These are phyloP conservation scores for Notiomystis cincta DNA, from an alignment of 2,113 vertebrate species.

Conservation along the genomic window DNA sequence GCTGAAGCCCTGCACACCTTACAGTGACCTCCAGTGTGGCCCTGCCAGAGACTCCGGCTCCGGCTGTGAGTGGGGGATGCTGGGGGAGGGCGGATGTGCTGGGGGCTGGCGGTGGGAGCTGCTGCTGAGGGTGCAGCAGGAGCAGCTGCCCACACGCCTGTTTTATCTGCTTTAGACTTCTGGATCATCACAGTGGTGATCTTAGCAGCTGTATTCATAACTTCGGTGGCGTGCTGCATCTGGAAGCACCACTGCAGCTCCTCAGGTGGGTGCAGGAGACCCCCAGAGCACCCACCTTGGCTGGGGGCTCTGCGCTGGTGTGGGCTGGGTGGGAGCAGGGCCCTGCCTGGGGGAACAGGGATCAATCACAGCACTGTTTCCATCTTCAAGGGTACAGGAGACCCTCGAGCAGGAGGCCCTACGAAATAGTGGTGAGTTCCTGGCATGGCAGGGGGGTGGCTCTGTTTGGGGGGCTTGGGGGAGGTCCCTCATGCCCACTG, in stretches of 20 bases:
- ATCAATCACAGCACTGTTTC: neutral
- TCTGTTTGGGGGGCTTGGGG: neutral
- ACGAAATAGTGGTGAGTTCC: neutral
- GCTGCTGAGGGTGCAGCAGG: accelerated
- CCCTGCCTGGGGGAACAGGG: neutral
- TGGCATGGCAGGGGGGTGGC: neutral
- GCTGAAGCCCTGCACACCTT: neutral
- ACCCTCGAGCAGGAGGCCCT: neutral
- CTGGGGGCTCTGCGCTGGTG: accelerated
- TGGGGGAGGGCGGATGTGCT: neutral
- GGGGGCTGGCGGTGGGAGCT: neutral
- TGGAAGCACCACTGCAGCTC: accelerated
- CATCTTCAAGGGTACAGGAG: neutral
- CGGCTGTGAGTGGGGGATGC: neutral
- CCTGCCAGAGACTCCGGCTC: accelerated
- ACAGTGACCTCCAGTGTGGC: neutral
- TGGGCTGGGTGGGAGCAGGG: neutral
- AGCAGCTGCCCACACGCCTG: neutral
- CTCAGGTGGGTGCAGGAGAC: neutral
- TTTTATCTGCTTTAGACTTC: accelerated
- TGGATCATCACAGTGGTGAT: accelerated
- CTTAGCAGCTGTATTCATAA: too few relatives aligned
- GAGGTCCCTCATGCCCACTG: neutral
- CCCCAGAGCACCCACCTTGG: accelerated
- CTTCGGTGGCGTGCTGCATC: too few relatives aligned